phyloP scores from a whole-genome alignment of 1,140 invertebrate species.

The Neotoxoptera formosana region DNA sequence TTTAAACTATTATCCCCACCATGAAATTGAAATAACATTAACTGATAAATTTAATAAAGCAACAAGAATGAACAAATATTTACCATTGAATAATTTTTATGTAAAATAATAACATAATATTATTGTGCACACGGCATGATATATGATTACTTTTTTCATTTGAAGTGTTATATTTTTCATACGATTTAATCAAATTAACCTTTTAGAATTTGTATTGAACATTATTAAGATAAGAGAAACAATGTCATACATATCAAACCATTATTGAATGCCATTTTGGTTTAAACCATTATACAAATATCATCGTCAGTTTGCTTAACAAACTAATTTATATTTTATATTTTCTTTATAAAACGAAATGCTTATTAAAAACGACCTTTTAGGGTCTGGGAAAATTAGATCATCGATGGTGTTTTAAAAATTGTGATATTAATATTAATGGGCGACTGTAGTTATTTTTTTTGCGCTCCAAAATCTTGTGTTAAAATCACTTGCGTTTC shows the following conservation, averaged over 20 bases:
- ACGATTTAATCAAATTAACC: background rate
- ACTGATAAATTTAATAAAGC: background rate
- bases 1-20: background rate
- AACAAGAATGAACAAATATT: background rate
- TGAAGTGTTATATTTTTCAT: background rate
- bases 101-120: conserved; percentile 2
- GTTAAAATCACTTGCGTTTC: background rate
- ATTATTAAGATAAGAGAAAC: background rate
- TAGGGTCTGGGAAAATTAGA: background rate
- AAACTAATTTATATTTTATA: background rate
- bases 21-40: background rate
- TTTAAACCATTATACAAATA: background rate
- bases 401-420: background rate
- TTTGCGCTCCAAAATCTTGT: too few species aligned
- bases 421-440: background rate
- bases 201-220: background rate
- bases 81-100: background rate
- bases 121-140: background rate
- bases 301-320: background rate
- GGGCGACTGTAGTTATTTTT: background rate
- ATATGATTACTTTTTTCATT: background rate
- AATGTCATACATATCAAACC: background rate
- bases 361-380: background rate
- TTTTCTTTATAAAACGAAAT: background rate
- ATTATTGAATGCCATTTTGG: background rate